Percentiles rank a stretch among this genome's conserved stretches.
phyloP scores from a whole-genome alignment of 2,888 invertebrate species.

The Amblyteles armatorius region DNA sequence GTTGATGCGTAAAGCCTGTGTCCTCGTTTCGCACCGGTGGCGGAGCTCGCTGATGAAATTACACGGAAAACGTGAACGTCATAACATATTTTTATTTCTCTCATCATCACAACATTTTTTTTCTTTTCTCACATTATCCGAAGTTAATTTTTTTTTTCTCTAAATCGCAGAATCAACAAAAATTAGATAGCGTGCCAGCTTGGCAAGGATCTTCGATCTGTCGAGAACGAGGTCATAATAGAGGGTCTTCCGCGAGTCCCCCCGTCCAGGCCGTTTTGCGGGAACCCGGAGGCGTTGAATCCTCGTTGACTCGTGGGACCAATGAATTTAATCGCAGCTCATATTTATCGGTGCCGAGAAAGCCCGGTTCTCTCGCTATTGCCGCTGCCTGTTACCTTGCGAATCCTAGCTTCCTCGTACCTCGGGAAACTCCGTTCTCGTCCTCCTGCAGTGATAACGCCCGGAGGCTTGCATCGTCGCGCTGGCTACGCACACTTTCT shows the following conservation, averaged over 20 bases:
- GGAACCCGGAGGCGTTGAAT: conserved; percentile 31
- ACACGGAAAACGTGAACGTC: conserved; percentile 21
- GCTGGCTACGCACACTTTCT: conserved; percentile 13
- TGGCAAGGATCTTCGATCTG: conserved; percentile 6
- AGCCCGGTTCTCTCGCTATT: conserved; percentile 57
- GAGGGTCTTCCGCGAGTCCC: conserved; percentile 8
- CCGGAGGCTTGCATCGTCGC: conserved; percentile 39
- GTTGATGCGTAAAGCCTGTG: conserved; percentile 6
- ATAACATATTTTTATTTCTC: conserved; percentile 11
- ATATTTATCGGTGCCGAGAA: conserved; percentile 74
- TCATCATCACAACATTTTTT: not conserved
- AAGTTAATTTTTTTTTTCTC: not conserved
- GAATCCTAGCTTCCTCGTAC: conserved; percentile 29
- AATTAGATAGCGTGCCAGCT: conserved; percentile 6
- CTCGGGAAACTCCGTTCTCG: conserved; percentile 44
- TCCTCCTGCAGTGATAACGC: conserved; percentile 54
- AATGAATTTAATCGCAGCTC: conserved; percentile 76
- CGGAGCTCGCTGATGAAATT: conserved; percentile 21
- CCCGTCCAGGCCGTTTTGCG: not conserved
- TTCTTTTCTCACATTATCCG: not conserved
- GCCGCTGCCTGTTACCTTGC: not conserved
- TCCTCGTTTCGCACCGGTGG: conserved; percentile 3
- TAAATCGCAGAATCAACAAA: not conserved
- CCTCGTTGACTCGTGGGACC: conserved; percentile 55
- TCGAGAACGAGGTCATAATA: conserved; percentile 40